Conservation (phyloP, 2,888 invertebrate genomes). For the Liodrosophila aerea region DNA sequence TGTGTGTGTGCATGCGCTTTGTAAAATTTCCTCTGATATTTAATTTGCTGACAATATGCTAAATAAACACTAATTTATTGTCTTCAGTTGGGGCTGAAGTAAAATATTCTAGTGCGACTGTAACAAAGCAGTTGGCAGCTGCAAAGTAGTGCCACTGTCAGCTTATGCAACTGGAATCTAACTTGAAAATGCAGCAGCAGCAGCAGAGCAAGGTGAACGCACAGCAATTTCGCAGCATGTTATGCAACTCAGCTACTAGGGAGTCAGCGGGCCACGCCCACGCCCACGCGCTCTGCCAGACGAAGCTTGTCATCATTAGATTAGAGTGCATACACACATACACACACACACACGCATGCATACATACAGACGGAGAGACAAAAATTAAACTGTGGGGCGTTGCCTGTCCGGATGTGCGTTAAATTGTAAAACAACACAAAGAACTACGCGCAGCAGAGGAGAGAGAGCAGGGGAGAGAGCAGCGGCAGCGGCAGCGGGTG, state of each 20-base stretch:
- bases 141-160: conserved; percentile 10
- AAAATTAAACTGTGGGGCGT: conserved; percentile 65
- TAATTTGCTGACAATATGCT: no score
- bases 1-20: no score
- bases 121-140: no score
- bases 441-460: conserved; percentile 25
- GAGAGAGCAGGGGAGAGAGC: neutral
- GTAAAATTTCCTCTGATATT: no score
- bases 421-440: conserved; percentile 74
- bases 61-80: no score
- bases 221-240: conserved; percentile 51
- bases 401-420: conserved; percentile 75
- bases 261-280: conserved; percentile 32
- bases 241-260: conserved; percentile 1
- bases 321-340: conserved; percentile 54
- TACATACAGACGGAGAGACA: conserved; percentile 28
- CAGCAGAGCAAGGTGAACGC: conserved; percentile 34
- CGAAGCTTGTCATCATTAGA: conserved; percentile 76
- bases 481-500: neutral
- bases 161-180: conserved; percentile 27
- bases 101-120: no score
- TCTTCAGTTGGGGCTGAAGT: conserved; percentile 29
- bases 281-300: conserved; percentile 52
- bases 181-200: neutral
- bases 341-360: conserved; percentile 25